A percentile compares a stretch with the other conserved stretches of the same genome.
Conservation (phyloP, 2,888 invertebrate genomes). For the Philereme vetulata region DNA sequence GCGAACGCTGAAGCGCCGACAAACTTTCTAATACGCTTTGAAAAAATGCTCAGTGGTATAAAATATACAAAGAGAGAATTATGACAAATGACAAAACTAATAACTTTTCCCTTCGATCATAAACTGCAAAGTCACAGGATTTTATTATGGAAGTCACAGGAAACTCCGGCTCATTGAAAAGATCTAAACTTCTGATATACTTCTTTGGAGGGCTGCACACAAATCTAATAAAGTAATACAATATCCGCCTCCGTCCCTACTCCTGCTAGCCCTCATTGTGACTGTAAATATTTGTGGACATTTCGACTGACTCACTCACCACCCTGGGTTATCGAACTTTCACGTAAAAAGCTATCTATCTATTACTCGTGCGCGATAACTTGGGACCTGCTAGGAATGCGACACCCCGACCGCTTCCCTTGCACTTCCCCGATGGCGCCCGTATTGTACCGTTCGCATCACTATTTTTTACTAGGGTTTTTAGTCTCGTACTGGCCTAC, state of each 20-base stretch:
- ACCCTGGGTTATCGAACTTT: constrained; percentile 49
- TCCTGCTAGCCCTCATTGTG: constrained; percentile 31
- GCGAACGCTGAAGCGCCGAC: too few species aligned
- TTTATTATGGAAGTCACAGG: constrained; percentile 27
- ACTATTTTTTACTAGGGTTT: too few species aligned
- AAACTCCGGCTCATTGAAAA: constrained; percentile 27
- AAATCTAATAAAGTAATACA: constrained; percentile 40
- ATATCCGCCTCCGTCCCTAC: constrained; percentile 33
- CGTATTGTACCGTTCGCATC: too few species aligned
- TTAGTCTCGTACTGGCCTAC: too few species aligned
- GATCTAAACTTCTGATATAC: constrained; percentile 23
- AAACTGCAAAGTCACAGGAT: constrained; percentile 1
- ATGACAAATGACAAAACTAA: neutral
- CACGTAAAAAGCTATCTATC: constrained; percentile 22
- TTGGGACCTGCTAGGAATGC: too few species aligned
- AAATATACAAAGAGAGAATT: too few species aligned
- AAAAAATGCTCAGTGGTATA: too few species aligned
- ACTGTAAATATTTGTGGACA: constrained; percentile 47
- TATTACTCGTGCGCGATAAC: too few species aligned
- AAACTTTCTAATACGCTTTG: too few species aligned
- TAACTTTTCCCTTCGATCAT: neutral
- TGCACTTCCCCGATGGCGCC: too few species aligned
- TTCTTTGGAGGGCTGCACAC: constrained; percentile 26
- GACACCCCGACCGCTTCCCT: too few species aligned
- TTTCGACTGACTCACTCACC: constrained; percentile 50